phyloP scores from a whole-genome alignment of 2,888 invertebrate species.

The Drosophila bunnanda region DNA sequence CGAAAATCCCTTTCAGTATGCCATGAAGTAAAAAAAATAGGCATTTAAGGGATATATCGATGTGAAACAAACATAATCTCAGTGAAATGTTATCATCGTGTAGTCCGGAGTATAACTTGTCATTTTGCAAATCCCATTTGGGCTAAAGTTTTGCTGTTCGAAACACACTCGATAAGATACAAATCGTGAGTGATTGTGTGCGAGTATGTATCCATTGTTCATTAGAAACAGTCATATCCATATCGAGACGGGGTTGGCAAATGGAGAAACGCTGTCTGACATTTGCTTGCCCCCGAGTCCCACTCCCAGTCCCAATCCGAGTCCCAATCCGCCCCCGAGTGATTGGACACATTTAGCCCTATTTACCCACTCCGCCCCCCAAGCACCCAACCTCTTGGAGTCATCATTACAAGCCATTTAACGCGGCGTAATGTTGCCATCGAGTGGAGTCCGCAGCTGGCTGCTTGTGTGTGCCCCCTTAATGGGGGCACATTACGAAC shows the following conservation, averaged over 20 bases:
- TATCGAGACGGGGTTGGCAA: slow-evolving; percentile 72
- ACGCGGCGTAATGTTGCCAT: slow-evolving; percentile 79
- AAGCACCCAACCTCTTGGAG: slow-evolving; percentile 18
- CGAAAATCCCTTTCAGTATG: not conserved
- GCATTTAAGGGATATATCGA: not conserved
- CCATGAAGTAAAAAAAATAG: not conserved
- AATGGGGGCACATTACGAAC: slow-evolving; percentile 64
- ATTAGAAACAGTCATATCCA: slow-evolving; percentile 56
- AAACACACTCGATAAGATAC: slow-evolving; percentile 55
- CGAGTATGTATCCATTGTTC: slow-evolving; percentile 68
- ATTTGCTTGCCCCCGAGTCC: slow-evolving; percentile 53
- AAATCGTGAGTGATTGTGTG: slow-evolving; percentile 18
- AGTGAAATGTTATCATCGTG: slow-evolving; percentile 4
- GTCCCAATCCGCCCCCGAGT: slow-evolving; percentile 48
- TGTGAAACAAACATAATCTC: not conserved
- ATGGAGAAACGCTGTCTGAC: slow-evolving; percentile 80
- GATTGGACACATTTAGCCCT: slow-evolving; percentile 76
- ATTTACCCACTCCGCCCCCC: slow-evolving; percentile 46
- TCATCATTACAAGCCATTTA: slow-evolving; percentile 82
- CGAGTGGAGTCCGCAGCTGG: slow-evolving; percentile 45
- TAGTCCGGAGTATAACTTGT: not conserved
- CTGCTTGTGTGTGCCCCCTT: slow-evolving; percentile 24
- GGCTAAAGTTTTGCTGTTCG: slow-evolving; percentile 23
- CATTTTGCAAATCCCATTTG: slow-evolving; percentile 28
- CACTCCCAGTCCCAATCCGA: slow-evolving; percentile 9